Evolutionary conservation across 2,888 invertebrate genomes (phyloP).

Genomic region (Neoascia interrupta): DNA sequence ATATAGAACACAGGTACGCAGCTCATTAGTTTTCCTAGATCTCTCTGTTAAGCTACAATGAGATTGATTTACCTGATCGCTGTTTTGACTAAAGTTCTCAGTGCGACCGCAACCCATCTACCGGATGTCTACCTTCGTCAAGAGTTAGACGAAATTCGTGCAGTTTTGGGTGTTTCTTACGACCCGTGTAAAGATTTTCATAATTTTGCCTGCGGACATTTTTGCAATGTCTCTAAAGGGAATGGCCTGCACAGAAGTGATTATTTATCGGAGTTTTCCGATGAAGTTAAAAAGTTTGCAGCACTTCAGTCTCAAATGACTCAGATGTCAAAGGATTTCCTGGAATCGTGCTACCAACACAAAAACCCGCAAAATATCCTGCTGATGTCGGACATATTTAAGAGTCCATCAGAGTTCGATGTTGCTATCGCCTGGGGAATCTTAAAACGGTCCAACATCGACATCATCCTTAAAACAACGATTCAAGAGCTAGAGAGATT

Average conservation of each 20-base stretch:
- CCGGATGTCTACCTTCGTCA: constrained; percentile 35
- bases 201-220: constrained; percentile 54
- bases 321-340: constrained; percentile 54
- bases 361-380: constrained; percentile 55
- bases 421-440: constrained; percentile 48
- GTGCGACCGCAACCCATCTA: constrained; percentile 2
- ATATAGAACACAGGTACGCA: too few species aligned
- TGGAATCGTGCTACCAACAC: constrained; percentile 48
- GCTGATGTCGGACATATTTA: constrained; percentile 42
- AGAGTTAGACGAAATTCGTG: constrained; percentile 49
- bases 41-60: too few species aligned
- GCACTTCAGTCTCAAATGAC: constrained; percentile 47
- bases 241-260: constrained; percentile 55
- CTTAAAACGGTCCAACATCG: constrained; percentile 52
- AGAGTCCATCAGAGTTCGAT: constrained; percentile 41
- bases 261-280: constrained; percentile 50
- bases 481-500: constrained; percentile 41
- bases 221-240: constrained; percentile 29
- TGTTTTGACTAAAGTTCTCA: background rate
- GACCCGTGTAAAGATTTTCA: constrained; percentile 55
- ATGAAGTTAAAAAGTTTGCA: constrained; percentile 27
- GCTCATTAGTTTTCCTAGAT: too few species aligned
- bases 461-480: constrained; percentile 36
- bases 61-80: constrained; percentile 10
- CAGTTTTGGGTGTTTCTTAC: constrained; percentile 38